Conservation (phyloP, 2,888 invertebrate genomes). For the Leptinotarsa juncta region DNA sequence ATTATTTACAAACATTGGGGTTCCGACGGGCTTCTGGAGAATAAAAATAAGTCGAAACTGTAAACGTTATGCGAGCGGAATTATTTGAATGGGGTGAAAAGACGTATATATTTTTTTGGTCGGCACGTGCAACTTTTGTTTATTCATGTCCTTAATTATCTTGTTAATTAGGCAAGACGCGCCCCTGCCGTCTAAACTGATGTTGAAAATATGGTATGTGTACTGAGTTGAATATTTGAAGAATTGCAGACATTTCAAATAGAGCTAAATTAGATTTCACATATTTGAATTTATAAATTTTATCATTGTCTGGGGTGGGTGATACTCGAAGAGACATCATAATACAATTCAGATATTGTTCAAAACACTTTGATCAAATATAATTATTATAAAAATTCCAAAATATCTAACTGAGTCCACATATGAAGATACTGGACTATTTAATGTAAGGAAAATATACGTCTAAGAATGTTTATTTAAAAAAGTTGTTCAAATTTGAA, state of each 20-base stretch:
- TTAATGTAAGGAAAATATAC: too few relatives aligned
- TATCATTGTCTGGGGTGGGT: too few relatives aligned
- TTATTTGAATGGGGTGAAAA: conserved; percentile 31
- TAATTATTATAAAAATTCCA: too few relatives aligned
- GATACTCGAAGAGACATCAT: too few relatives aligned
- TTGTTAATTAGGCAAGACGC: conserved; percentile 26
- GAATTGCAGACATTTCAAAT: too few relatives aligned
- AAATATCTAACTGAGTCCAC: too few relatives aligned
- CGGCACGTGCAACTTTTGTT: conserved; percentile 31
- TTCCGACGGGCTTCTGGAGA: conserved; percentile 27
- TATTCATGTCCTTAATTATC: conserved; percentile 25
- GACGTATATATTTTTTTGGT: conserved; percentile 18
- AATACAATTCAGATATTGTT: too few relatives aligned
- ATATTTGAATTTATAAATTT: too few relatives aligned
- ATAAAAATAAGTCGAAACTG: conserved; percentile 41
- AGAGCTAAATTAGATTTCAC: neutral
- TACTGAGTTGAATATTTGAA: neutral
- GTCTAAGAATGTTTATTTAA: too few relatives aligned
- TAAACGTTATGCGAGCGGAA: conserved; percentile 2
- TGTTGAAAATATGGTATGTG: neutral
- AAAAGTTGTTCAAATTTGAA: too few relatives aligned
- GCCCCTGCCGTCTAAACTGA: neutral
- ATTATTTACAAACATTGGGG: conserved; percentile 42
- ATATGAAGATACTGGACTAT: too few relatives aligned
- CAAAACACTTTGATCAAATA: too few relatives aligned